Evolutionary conservation across 2,888 invertebrate species (phyloP).

Genomic region (Andrena bicolor): DNA sequence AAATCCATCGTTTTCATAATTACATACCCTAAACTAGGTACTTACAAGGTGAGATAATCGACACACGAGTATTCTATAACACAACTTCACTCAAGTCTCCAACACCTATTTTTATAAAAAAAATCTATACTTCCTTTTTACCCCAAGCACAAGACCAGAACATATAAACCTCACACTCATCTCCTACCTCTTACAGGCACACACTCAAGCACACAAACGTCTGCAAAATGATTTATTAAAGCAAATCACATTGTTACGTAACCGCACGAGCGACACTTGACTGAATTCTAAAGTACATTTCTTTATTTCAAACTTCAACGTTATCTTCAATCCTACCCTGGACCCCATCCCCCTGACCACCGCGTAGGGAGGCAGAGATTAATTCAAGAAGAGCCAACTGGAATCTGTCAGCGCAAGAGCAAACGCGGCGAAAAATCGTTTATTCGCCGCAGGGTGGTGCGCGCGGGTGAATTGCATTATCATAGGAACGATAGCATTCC

Average conservation of each 20-base stretch:
- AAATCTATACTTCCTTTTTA: too few species aligned
- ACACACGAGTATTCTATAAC: too few species aligned
- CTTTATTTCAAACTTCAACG: background rate
- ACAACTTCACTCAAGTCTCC: too few species aligned
- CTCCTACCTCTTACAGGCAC: too few species aligned
- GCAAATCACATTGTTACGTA: background rate
- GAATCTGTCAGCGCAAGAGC: background rate
- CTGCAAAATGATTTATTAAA: background rate
- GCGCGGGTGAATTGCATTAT: constrained; percentile 24
- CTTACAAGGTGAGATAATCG: too few species aligned
- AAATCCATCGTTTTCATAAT: too few species aligned
- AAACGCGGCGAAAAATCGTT: constrained; percentile 16
- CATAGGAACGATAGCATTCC: constrained; percentile 14
- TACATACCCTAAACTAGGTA: too few species aligned
- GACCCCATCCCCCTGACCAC: too few species aligned
- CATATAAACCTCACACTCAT: too few species aligned
- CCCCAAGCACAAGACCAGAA: too few species aligned
- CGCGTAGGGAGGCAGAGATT: background rate
- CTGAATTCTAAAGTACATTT: background rate
- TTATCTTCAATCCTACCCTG: too few species aligned
- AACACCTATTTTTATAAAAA: too few species aligned
- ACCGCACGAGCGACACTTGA: background rate
- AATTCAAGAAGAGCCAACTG: background rate
- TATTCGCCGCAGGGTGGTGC: background rate
- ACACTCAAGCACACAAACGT: background rate